Base-by-base conservation (phyloP, 2,888 invertebrate genomes). In the Lycocerus yunnanus region DNA sequence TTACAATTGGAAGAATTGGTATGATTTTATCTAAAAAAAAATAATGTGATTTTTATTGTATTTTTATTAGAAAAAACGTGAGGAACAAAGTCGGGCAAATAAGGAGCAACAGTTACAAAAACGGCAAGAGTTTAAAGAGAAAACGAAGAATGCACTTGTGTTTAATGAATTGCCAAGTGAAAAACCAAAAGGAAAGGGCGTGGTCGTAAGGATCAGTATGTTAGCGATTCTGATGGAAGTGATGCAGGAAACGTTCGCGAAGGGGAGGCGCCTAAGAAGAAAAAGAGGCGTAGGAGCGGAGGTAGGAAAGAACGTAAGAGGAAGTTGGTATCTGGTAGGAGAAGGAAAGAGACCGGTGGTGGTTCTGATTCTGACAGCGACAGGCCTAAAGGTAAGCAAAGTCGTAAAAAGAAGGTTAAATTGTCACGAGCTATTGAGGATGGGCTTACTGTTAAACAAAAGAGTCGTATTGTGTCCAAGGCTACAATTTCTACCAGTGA, bases 401-500 rank as follows among this genome's bases (percentile, higher is more conserved):
- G 92, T 84, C 81, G 82, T 10, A 84, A n/a, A n/a, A n/a, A 81
- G 74, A 80, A 85, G 83, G 3, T 24, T 24, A 24, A 24, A 24
- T 21, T 84, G 81, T 78, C 82, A 79, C 80, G 85, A 82, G 74
- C 83, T 67, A 83, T 89, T 15, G 90, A 91, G 71, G 93, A 93
- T 80, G 94, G 95, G 16, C 91, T 95, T 72, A 91, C 94, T 58
- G 91, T 93, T 9, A 97, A 96, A 86, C 96, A 97, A 85, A 93
- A 96, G 63, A 91, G 93, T 78, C 93, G 96, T 84, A 94, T 97
- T 84, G 93, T 97, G 0, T 98, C 98, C 0, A 98, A 98, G 85
- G 98, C 95, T 73, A 97, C 96, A 0, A 97, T 98, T 80, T 98
- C 97, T 0, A 97, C 97, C 0, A 94, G 94, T 77, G 96, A 95